Conservation (phyloP, 1,140 invertebrate species). For the Idris sp. region DNA sequence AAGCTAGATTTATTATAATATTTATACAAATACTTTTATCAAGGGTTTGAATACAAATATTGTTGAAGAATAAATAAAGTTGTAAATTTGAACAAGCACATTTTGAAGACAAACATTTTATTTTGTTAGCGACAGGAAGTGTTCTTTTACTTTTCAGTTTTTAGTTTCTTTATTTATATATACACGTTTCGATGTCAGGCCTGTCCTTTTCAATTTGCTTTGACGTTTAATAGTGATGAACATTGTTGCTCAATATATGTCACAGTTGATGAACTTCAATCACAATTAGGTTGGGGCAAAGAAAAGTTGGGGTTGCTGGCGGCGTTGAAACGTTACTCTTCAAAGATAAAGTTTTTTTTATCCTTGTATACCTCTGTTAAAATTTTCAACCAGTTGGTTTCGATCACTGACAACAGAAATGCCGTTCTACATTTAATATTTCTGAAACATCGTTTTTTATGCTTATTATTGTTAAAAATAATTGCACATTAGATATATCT, state of each 20-base stretch:
- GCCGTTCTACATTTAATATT: no score
- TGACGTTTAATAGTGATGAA: slow-evolving; percentile 23
- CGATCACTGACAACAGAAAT: slow-evolving; percentile 23
- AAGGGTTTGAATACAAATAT: no score
- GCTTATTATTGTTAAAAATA: no score
- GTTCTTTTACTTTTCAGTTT: slow-evolving; percentile 9
- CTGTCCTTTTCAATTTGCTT: slow-evolving; percentile 26
- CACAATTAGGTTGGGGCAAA: slow-evolving; percentile 51
- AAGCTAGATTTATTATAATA: no score
- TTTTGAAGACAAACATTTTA: no score
- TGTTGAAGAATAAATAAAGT: no score
- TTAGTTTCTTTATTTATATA: slow-evolving; percentile 34
- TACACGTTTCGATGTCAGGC: slow-evolving; percentile 47
- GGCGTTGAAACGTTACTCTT: slow-evolving; percentile 15
- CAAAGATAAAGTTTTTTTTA: slow-evolving; percentile 27
- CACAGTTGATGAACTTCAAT: slow-evolving; percentile 55
- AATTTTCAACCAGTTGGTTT: slow-evolving; percentile 34
- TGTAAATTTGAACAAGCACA: no score
- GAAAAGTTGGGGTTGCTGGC: slow-evolving; percentile 21
- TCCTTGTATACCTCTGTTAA: no score
- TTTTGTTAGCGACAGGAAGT: no score
- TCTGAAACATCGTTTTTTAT: no score
- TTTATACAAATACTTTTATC: no score
- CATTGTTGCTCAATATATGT: slow-evolving; percentile 46
- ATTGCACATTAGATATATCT: no score